Conservation (phyloP, 2,888 invertebrate species). For the Fragum fragum region DNA sequence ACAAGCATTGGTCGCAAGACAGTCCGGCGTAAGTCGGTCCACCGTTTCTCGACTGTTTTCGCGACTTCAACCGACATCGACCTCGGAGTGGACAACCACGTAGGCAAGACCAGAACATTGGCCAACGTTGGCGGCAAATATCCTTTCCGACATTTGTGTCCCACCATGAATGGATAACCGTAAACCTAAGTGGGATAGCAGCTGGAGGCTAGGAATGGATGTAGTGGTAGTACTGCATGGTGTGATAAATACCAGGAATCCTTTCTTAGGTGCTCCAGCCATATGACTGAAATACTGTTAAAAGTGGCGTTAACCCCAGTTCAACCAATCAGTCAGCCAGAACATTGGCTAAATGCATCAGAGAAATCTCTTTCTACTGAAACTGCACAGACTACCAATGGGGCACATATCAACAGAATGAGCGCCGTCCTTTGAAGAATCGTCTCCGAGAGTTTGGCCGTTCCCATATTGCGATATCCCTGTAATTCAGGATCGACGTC, state of each 20-base stretch:
- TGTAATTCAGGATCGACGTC: background rate
- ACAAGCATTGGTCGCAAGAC: background rate
- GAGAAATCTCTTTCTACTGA: background rate
- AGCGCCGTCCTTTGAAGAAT: background rate
- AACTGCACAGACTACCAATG: background rate
- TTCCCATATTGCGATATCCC: background rate
- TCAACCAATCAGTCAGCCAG: no score
- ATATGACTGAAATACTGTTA: no score
- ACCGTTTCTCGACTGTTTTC: background rate
- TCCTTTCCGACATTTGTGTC: no score
- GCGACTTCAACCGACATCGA: background rate
- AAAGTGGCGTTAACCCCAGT: no score
- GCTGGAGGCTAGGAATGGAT: no score
- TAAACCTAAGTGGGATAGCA: no score
- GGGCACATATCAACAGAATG: background rate
- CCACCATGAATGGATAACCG: no score
- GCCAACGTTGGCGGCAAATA: no score
- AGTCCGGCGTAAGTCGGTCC: background rate
- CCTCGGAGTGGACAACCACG: constrained; percentile 12
- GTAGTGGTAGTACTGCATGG: no score
- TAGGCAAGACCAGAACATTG: background rate
- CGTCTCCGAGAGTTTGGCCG: background rate
- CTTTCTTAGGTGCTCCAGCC: no score
- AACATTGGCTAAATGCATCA: no score
- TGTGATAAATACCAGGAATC: no score